A percentile compares a stretch with the other conserved stretches of the same genome.
Conservation (phyloP, 2,113 vertebrate genomes). For the Scolopax mira region DNA sequence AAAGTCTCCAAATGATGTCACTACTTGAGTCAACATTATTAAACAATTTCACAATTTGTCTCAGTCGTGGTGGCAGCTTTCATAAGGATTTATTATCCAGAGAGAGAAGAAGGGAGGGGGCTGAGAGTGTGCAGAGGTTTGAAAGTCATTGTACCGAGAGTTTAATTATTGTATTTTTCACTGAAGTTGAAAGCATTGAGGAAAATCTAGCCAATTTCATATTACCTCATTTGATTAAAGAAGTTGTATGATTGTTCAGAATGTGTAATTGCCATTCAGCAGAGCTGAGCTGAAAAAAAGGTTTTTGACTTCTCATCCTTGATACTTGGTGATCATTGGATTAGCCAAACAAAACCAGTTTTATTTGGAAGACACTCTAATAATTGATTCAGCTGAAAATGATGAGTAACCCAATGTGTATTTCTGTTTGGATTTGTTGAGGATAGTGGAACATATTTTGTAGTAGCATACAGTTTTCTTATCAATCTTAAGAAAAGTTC, state of each 20-base stretch:
- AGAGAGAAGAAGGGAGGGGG: constrained; percentile 11
- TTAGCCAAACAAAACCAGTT: not conserved
- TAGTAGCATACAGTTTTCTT: not conserved
- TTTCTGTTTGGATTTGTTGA: not conserved
- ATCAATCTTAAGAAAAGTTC: not conserved
- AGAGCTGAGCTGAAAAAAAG: not conserved
- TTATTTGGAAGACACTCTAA: not conserved
- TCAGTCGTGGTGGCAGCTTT: constrained; percentile 57
- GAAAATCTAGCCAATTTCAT: constrained; percentile 53
- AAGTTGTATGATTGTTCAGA: constrained; percentile 58
- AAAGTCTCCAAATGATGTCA: constrained; percentile 59
- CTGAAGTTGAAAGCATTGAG: constrained; percentile 62
- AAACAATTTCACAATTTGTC: constrained; percentile 66
- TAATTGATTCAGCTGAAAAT: not conserved
- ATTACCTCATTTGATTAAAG: constrained; percentile 64
- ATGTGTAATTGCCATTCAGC: constrained; percentile 45
- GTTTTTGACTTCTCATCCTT: not conserved
- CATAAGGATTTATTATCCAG: constrained; percentile 71
- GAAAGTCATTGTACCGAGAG: constrained; percentile 66
- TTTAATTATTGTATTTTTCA: constrained; percentile 72
- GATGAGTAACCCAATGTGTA: not conserved
- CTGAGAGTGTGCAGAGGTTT: constrained; percentile 34
- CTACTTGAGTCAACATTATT: constrained; percentile 68
- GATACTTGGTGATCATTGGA: not conserved
- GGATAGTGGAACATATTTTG: not conserved